Conservation (phyloP, 2,113 vertebrate species). For the Oncorhynchus mykiss region DNA sequence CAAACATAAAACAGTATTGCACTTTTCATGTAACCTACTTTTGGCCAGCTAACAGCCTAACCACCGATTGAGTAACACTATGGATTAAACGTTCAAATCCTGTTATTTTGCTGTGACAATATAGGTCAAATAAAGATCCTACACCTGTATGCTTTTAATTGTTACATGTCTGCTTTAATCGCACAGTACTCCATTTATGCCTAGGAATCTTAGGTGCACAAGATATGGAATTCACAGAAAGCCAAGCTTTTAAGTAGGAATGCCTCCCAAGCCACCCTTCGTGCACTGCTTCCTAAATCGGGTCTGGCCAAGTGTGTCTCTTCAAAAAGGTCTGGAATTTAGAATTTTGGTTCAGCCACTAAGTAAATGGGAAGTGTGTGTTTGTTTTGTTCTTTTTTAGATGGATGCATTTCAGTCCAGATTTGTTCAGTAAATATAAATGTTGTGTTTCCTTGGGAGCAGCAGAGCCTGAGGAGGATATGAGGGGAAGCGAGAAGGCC, state of each 20-base stretch:
- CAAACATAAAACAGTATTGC: too few relatives aligned
- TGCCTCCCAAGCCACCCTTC: background rate
- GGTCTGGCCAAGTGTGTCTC: background rate
- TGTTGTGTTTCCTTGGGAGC: too few relatives aligned
- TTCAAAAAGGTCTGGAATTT: too few relatives aligned
- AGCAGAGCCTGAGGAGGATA: too few relatives aligned
- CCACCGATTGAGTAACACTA: too few relatives aligned
- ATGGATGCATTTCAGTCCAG: background rate
- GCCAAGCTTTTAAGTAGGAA: constrained; percentile 3
- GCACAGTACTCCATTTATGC: background rate
- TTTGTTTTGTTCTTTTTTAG: background rate
- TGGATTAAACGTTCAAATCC: too few relatives aligned
- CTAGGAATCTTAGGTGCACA: background rate
- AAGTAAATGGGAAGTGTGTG: background rate
- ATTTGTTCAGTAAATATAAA: background rate
- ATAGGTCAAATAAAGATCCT: too few relatives aligned
- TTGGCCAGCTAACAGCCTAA: too few relatives aligned
- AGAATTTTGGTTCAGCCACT: too few relatives aligned
- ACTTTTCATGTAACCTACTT: too few relatives aligned
- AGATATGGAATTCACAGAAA: constrained; percentile 6
- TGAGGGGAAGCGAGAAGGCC: too few relatives aligned
- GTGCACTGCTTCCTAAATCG: background rate
- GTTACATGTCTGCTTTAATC: constrained; percentile 11
- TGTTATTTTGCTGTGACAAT: too few relatives aligned
- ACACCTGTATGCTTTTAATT: constrained; percentile 1